Percentiles rank a stretch among this genome's conserved stretches.
phyloP scores from a whole-genome alignment of 1,140 invertebrate genomes.

The Danaus melanippus region DNA sequence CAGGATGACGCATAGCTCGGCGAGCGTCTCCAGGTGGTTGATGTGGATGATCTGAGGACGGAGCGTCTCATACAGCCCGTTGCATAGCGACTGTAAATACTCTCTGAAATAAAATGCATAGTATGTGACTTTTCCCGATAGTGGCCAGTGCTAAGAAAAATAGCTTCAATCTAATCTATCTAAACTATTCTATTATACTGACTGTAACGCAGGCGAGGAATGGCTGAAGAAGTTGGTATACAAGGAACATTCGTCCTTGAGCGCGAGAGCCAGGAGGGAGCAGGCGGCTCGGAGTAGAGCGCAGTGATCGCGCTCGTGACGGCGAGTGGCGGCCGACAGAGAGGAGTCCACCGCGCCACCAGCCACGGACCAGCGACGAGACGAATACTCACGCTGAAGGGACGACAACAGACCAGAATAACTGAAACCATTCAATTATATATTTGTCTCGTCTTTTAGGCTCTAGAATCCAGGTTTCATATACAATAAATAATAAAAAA shows the following conservation, averaged over 20 bases:
- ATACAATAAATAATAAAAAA: too few relatives aligned
- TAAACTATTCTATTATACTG: slow-evolving; percentile 38
- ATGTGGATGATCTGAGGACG: slow-evolving; percentile 97
- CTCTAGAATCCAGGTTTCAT: too few relatives aligned
- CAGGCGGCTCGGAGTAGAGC: slow-evolving; percentile 89
- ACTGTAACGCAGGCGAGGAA: slow-evolving; percentile 78
- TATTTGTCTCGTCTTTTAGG: too few relatives aligned
- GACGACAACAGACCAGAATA: slow-evolving; percentile 76
- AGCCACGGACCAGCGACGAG: slow-evolving; percentile 81
- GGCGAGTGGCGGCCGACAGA: slow-evolving; percentile 79
- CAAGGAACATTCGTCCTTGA: slow-evolving; percentile 91
- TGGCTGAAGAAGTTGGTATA: slow-evolving; percentile 91
- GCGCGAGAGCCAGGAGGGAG: slow-evolving; percentile 91
- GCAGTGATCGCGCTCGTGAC: slow-evolving; percentile 88
- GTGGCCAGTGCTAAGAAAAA: neutral
- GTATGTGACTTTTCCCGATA: neutral
- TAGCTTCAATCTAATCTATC: neutral
- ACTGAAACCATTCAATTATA: too few relatives aligned
- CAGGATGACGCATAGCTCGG: slow-evolving; percentile 96
- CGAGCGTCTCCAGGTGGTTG: slow-evolving; percentile 96
- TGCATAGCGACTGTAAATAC: slow-evolving; percentile 89
- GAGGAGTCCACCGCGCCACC: slow-evolving; percentile 84
- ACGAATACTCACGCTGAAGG: slow-evolving; percentile 89
- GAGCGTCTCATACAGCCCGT: slow-evolving; percentile 91
- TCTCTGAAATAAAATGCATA: slow-evolving; percentile 56